Evolutionary conservation across 2,888 invertebrate species (phyloP).

Genomic region (Hirtodrosophila cameraria): DNA sequence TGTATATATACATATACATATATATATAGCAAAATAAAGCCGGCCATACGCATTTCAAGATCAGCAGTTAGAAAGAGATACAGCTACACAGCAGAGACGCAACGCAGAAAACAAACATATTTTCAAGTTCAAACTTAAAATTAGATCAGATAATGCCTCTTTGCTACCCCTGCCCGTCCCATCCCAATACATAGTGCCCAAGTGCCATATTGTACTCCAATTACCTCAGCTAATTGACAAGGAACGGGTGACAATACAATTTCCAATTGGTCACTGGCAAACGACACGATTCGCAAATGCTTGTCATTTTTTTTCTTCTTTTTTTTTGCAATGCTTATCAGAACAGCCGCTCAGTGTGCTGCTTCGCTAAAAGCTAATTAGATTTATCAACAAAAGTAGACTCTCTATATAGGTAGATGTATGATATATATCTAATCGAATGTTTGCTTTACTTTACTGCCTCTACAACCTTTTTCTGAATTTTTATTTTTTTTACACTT

Average conservation of each 20-base stretch:
- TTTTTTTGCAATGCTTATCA: conserved; percentile 45
- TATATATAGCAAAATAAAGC: conserved; percentile 9
- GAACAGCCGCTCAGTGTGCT: conserved; percentile 11
- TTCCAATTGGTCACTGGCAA: conserved; percentile 38
- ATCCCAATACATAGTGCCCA: not conserved
- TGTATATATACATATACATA: not conserved
- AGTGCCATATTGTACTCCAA: conserved; percentile 64
- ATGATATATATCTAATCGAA: conserved; percentile 25
- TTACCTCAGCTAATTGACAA: conserved; percentile 62
- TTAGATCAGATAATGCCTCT: conserved; percentile 34
- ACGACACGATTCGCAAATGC: conserved; percentile 6
- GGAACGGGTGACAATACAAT: conserved; percentile 68
- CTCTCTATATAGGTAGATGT: not conserved
- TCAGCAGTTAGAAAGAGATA: conserved; percentile 8
- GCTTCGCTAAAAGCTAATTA: conserved; percentile 60
- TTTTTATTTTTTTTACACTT: too few species aligned
- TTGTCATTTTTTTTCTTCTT: too few species aligned
- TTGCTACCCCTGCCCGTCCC: conserved; percentile 16
- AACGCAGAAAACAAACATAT: conserved; percentile 4
- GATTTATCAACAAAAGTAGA: conserved; percentile 42
- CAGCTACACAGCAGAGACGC: not conserved
- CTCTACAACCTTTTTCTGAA: conserved; percentile 25
- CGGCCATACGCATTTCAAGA: conserved; percentile 50
- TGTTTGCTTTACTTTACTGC: conserved; percentile 28
- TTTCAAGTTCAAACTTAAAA: conserved; percentile 62